These are phyloP conservation scores for Tauraco erythrolophus DNA, from an alignment of 2,113 vertebrate species.

Conservation along the genomic window DNA sequence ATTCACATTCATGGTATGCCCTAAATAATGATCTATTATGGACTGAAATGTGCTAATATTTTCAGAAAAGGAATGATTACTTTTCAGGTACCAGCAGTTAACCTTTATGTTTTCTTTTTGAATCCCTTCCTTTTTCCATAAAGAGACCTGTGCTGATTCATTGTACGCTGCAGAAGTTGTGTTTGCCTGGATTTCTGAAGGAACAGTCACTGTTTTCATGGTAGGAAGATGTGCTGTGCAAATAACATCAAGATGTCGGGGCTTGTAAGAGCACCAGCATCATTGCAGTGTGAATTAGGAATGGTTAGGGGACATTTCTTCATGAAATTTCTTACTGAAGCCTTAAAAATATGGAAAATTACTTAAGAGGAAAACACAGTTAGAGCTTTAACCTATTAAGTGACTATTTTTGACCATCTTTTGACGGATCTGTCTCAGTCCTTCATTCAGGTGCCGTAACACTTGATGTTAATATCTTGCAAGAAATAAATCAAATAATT, in stretches of 20 bases:
- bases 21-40: neutral
- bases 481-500: neutral
- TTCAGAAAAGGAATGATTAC: neutral
- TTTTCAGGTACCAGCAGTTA: neutral
- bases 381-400: neutral
- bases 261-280: neutral
- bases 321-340: neutral
- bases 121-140: neutral
- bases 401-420: neutral
- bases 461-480: neutral
- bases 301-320: neutral
- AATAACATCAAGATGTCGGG: neutral
- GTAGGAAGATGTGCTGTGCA: neutral
- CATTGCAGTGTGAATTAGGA: neutral
- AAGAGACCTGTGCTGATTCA: neutral
- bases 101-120: neutral
- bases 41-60: neutral
- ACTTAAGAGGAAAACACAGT: neutral
- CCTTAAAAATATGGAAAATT: neutral
- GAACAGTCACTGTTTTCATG: neutral
- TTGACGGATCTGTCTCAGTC: neutral
- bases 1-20: neutral
- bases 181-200: neutral
- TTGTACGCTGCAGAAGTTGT: too few relatives aligned
- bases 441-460: neutral